Evolutionary conservation across 2,797 vertebrate species (phyloP).

Genomic region (Myotis myotis): DNA sequence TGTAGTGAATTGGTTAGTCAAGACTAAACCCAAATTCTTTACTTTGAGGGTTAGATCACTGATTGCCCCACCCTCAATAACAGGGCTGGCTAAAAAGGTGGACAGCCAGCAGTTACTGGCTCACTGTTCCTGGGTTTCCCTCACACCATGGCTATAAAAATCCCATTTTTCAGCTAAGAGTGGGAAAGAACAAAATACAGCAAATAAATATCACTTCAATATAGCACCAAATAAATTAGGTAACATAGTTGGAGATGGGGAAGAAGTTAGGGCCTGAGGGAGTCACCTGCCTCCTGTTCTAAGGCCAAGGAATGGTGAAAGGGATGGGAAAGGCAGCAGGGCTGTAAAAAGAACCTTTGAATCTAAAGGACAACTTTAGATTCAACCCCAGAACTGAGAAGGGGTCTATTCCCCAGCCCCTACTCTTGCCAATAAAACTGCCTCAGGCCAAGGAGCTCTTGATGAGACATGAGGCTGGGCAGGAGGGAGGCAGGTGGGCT

Average conservation of each 20-base stretch:
- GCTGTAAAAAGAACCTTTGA: not conserved
- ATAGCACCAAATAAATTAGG: constrained; percentile 80
- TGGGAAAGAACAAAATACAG: constrained; percentile 38
- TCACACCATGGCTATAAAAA: not conserved
- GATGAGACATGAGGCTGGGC: not conserved
- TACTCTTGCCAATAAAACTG: not conserved
- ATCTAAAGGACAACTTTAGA: constrained; percentile 32
- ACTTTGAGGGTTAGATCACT: not conserved
- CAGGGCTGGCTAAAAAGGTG: not conserved
- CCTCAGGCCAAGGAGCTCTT: not conserved
- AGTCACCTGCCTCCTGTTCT: constrained; percentile 4
- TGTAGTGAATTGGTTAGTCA: not conserved
- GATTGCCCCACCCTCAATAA: not conserved
- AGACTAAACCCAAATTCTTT: not conserved
- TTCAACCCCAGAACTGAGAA: constrained; percentile 34
- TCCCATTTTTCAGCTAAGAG: not conserved
- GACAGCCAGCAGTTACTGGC: not conserved
- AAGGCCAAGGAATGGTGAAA: constrained; percentile 32
- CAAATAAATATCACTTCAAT: constrained; percentile 74
- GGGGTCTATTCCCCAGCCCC: not conserved
- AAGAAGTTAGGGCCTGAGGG: not conserved
- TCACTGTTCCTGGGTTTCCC: not conserved
- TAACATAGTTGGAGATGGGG: not conserved
- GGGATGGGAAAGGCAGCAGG: not conserved
- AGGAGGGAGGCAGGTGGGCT: not conserved